Evolutionary conservation across 2,888 invertebrate species (phyloP).

Genomic region (Agonopterix alstromeriana): DNA sequence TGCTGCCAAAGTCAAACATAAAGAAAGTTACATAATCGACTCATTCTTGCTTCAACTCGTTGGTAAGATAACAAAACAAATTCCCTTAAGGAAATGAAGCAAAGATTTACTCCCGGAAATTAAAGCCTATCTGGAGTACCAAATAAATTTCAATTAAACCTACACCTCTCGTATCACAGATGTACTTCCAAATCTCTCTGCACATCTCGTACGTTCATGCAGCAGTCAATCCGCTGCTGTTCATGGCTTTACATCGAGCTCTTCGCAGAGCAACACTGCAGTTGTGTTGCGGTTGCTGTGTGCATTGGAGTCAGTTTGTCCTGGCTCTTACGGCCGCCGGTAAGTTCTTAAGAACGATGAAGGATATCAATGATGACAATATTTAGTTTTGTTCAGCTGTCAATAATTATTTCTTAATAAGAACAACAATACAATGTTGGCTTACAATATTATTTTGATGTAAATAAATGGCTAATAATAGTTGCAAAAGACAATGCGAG

Average conservation of each 20-base stretch:
- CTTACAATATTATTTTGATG: too few species aligned
- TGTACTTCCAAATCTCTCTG: conserved; percentile 84
- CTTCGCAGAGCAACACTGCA: conserved; percentile 83
- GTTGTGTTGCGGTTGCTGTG: conserved; percentile 85
- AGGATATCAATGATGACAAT: too few species aligned
- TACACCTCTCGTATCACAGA: conserved; percentile 26
- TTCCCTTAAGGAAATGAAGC: background rate
- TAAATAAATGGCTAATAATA: too few species aligned
- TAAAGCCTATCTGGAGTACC: background rate
- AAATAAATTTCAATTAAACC: background rate
- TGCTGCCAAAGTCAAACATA: too few species aligned
- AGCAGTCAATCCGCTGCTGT: conserved; percentile 88
- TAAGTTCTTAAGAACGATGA: conserved; percentile 19
- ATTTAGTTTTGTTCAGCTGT: too few species aligned
- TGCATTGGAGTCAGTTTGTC: conserved; percentile 79
- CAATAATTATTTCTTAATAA: too few species aligned
- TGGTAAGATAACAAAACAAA: too few species aligned
- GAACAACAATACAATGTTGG: too few species aligned
- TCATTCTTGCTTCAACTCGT: too few species aligned
- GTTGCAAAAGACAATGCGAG: too few species aligned
- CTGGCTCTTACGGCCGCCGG: conserved; percentile 71
- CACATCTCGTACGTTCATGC: conserved; percentile 93
- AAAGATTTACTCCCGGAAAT: conserved; percentile 5
- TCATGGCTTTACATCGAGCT: conserved; percentile 86
- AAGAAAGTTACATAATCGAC: too few species aligned